Evolutionary conservation across 1,140 invertebrate species (phyloP).

Genomic region (Teleogryllus occipitalis): DNA sequence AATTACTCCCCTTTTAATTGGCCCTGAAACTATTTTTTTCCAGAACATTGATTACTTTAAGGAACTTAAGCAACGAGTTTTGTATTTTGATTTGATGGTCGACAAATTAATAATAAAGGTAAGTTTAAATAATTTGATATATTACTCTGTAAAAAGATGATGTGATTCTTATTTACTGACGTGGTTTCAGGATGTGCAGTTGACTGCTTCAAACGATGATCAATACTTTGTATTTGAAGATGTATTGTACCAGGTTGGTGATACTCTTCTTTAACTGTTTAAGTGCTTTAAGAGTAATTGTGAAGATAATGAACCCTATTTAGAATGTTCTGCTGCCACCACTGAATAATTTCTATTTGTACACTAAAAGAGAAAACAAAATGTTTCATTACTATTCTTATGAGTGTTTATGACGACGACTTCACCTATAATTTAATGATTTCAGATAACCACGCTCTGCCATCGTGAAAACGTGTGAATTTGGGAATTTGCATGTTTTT

Average conservation of each 20-base stretch:
- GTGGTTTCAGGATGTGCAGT: constrained; percentile 69
- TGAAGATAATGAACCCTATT: no score
- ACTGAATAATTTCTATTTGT: no score
- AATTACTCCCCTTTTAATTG: neutral
- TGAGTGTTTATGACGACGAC: no score
- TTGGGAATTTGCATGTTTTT: no score
- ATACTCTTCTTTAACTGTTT: neutral
- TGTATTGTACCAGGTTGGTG: constrained; percentile 67
- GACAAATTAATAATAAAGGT: constrained; percentile 86
- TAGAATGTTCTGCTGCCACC: no score
- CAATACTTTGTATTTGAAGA: constrained; percentile 98
- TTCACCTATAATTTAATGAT: no score
- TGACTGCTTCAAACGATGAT: constrained; percentile 93
- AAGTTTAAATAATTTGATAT: neutral
- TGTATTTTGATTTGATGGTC: constrained; percentile 85
- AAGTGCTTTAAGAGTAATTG: no score
- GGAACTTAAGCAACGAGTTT: constrained; percentile 69
- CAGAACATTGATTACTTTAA: constrained; percentile 77
- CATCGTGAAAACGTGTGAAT: no score
- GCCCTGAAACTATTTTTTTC: constrained; percentile 32
- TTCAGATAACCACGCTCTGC: no score
- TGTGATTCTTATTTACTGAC: neutral
- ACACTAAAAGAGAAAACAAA: no score
- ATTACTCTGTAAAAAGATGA: neutral
- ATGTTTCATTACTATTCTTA: no score